phyloP scores from a whole-genome alignment of 1,140 invertebrate genomes.

The Hycleus cichorii region DNA sequence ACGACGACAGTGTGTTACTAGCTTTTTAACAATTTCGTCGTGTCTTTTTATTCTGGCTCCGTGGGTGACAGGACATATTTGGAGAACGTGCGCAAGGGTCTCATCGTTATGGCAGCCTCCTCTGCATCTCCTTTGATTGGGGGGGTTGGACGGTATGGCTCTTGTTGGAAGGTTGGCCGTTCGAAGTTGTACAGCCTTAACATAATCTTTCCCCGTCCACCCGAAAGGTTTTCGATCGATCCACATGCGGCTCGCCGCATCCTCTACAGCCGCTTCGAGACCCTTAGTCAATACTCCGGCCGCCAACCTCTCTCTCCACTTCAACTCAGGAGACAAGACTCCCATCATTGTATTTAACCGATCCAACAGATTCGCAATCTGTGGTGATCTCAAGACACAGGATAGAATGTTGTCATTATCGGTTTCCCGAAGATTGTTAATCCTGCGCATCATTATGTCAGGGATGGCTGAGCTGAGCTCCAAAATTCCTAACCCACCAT shows the following conservation, averaged over 20 bases:
- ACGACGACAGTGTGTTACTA: too few species aligned
- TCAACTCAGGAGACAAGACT: too few species aligned
- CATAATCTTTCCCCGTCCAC: constrained; percentile 12
- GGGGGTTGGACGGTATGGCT: constrained; percentile 1
- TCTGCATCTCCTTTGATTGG: constrained; percentile 1
- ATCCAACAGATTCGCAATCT: too few species aligned
- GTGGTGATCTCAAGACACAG: too few species aligned
- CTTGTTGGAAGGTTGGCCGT: neutral
- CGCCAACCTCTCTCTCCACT: too few species aligned
- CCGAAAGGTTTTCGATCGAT: neutral
- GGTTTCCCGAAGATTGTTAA: too few species aligned
- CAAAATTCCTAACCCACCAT: too few species aligned
- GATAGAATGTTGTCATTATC: too few species aligned
- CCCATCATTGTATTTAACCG: too few species aligned
- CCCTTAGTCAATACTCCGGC: neutral
- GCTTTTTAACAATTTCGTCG: neutral
- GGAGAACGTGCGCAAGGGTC: constrained; percentile 5
- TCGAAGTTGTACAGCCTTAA: constrained; percentile 10
- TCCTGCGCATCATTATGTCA: too few species aligned
- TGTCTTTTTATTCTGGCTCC: neutral
- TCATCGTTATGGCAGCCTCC: neutral
- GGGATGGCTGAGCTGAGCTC: too few species aligned
- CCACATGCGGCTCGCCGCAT: neutral
- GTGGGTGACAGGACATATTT: constrained; percentile 7
- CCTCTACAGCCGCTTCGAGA: neutral